Conservation (phyloP, 2,888 invertebrate genomes). For the Heliconius charithonia region DNA sequence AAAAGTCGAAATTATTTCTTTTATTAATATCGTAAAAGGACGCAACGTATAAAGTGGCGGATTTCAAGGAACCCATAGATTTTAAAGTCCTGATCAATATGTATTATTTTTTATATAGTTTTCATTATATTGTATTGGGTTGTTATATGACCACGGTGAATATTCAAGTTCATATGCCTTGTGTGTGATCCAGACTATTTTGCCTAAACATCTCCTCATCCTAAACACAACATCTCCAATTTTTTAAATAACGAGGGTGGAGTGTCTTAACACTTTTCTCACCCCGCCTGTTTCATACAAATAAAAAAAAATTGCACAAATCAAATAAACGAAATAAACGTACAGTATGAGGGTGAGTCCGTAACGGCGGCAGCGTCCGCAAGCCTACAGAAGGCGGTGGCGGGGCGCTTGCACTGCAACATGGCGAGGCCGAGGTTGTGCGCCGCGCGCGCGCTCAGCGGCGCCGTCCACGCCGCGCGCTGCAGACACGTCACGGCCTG, state of each 20-base stretch:
- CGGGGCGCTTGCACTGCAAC: conserved; percentile 66
- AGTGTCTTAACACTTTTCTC: neutral
- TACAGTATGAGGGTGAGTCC: conserved; percentile 69
- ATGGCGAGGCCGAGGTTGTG: conserved; percentile 71
- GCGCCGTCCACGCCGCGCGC: conserved; percentile 70
- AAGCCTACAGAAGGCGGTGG: conserved; percentile 74
- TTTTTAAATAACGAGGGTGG: too few species aligned
- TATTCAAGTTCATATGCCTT: neutral
- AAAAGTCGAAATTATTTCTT: too few species aligned
- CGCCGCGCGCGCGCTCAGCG: conserved; percentile 70
- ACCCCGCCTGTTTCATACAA: too few species aligned
- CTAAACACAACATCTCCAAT: neutral
- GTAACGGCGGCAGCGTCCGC: conserved; percentile 75
- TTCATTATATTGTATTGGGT: neutral
- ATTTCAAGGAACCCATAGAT: too few species aligned
- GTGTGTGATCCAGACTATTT: too few species aligned
- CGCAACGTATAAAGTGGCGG: too few species aligned
- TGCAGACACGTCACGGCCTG: conserved; percentile 76
- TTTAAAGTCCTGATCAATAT: too few species aligned
- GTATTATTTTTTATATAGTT: too few species aligned
- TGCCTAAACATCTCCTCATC: neutral
- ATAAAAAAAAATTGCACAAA: too few species aligned
- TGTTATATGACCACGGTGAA: neutral
- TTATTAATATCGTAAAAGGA: too few species aligned
- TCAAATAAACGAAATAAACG: neutral